Evolutionary conservation across 2,888 invertebrate species (phyloP).

Genomic region (Dryomyza anilis): DNA sequence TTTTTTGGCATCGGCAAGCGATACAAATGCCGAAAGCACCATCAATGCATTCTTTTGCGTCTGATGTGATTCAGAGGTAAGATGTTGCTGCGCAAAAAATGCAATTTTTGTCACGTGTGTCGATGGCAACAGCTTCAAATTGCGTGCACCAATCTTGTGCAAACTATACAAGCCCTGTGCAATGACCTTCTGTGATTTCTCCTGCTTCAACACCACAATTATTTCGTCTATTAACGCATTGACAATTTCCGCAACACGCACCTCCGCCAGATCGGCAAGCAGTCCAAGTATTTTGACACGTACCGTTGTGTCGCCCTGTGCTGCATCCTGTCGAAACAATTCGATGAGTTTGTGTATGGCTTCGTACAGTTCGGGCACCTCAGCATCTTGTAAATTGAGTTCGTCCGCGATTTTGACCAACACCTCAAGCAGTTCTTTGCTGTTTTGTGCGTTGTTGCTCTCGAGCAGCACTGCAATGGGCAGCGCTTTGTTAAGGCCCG

Average conservation of each 20-base stretch:
- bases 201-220: constrained; percentile 52
- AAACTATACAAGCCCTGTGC: constrained; percentile 58
- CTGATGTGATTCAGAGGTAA: constrained; percentile 55
- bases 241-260: constrained; percentile 48
- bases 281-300: constrained; percentile 54
- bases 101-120: constrained; percentile 57
- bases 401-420: constrained; percentile 57
- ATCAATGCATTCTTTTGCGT: constrained; percentile 59
- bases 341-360: constrained; percentile 50
- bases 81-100: constrained; percentile 54
- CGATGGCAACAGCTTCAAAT: constrained; percentile 45
- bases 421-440: constrained; percentile 51
- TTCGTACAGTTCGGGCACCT: constrained; percentile 49
- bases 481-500: constrained; percentile 37
- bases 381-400: constrained; percentile 45
- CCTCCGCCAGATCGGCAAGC: constrained; percentile 51
- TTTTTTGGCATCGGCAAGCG: constrained; percentile 65
- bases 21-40: constrained; percentile 53
- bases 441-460: constrained; percentile 26
- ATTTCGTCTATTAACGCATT: constrained; percentile 56
- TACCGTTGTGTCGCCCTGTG: constrained; percentile 48
- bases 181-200: constrained; percentile 58
- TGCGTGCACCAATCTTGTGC: constrained; percentile 53
- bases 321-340: constrained; percentile 53
- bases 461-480: constrained; percentile 44